Evolutionary conservation across 2,888 invertebrate species (phyloP).

Genomic region (Neoascia interrupta): DNA sequence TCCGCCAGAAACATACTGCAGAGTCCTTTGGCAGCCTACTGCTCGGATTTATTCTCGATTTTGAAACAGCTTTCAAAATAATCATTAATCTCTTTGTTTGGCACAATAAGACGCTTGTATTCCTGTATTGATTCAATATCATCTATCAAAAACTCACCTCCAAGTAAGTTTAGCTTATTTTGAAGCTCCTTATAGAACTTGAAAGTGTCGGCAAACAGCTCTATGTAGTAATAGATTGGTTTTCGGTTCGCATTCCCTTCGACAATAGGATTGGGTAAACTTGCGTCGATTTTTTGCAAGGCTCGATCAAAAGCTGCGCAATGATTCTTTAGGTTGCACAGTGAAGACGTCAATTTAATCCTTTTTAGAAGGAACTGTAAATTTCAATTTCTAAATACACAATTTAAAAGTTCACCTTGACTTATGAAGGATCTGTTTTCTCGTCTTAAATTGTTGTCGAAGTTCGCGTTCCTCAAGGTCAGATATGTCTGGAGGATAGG

Average conservation of each 20-base stretch:
- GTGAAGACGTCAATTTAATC: slow-evolving; percentile 4
- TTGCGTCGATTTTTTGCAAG: slow-evolving; percentile 12
- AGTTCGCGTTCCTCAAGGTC: slow-evolving; percentile 10
- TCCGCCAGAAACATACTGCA: too few relatives aligned
- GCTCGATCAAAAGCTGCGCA: slow-evolving; percentile 23
- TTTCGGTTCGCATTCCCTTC: slow-evolving; percentile 21
- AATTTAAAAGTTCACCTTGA: slow-evolving; percentile 12
- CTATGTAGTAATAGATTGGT: slow-evolving; percentile 51
- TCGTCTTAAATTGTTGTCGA: background rate
- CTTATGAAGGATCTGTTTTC: slow-evolving; percentile 1
- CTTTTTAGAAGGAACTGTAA: too few relatives aligned
- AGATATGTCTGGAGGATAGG: slow-evolving; percentile 29
- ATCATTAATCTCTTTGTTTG: background rate
- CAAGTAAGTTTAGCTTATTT: slow-evolving; percentile 9
- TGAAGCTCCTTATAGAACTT: slow-evolving; percentile 18
- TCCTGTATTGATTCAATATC: slow-evolving; percentile 40
- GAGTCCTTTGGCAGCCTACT: too few relatives aligned
- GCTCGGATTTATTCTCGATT: too few relatives aligned
- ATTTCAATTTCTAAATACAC: background rate
- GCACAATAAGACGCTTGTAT: slow-evolving; percentile 28
- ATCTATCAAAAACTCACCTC: slow-evolving; percentile 9
- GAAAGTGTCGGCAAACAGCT: slow-evolving; percentile 26
- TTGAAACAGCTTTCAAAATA: slow-evolving; percentile 24
- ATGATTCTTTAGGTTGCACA: slow-evolving; percentile 6
- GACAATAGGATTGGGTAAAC: slow-evolving; percentile 22